phyloP scores from a whole-genome alignment of 2,113 vertebrate genomes.

The Pangasianodon hypophthalmus region DNA sequence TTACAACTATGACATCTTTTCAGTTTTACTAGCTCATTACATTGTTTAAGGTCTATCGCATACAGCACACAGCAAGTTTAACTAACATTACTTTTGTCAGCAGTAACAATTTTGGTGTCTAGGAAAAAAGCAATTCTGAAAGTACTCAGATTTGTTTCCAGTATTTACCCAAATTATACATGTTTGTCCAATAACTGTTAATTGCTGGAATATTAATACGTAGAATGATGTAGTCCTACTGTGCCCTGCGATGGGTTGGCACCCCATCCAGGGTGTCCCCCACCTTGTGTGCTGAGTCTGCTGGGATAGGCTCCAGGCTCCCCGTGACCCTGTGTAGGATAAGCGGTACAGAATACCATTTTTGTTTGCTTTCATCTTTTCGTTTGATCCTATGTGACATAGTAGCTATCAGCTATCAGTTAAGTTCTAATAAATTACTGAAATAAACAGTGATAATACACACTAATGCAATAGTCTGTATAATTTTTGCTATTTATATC shows the following conservation, averaged over 20 bases:
- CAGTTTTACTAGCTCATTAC: conserved; percentile 5
- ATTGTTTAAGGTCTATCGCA: not conserved
- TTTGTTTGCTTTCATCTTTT: not conserved
- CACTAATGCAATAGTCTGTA: not conserved
- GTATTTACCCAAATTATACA: not conserved
- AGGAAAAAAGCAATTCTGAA: not conserved
- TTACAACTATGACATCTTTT: not conserved
- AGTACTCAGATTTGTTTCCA: not conserved
- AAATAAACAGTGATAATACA: not conserved
- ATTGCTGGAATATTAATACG: not conserved
- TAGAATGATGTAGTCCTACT: not conserved
- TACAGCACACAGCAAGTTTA: not conserved
- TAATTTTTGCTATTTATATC: not conserved
- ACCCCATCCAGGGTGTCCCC: too few relatives aligned
- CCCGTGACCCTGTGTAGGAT: too few relatives aligned
- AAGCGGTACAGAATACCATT: not conserved
- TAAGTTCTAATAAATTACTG: not conserved
- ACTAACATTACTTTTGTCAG: not conserved
- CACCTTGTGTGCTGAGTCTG: too few relatives aligned
- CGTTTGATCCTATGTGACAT: not conserved
- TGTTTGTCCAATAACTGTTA: not conserved
- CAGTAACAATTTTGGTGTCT: conserved; percentile 3
- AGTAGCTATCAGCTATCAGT: not conserved
- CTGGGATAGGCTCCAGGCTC: too few relatives aligned
- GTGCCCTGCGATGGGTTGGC: too few relatives aligned